These are phyloP conservation scores for Drosophila nannoptera DNA, from an alignment of 1,140 invertebrate species.

Conservation along the genomic window DNA sequence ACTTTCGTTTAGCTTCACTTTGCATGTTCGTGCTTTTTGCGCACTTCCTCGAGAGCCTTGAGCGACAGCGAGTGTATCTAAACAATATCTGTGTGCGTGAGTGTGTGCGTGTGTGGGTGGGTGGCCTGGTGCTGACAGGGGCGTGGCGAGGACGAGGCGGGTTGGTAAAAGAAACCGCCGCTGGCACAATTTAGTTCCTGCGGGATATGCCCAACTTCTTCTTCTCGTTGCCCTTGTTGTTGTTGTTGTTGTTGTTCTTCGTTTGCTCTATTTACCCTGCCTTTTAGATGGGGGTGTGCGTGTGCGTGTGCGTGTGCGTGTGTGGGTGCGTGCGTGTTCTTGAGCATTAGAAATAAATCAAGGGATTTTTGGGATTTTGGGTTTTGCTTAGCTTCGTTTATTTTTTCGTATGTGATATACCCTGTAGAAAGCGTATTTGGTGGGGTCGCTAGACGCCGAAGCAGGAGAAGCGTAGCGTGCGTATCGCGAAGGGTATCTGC, in stretches of 20 bases:
- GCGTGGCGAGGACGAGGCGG: neutral
- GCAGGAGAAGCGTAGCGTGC: neutral
- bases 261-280: constrained; percentile 72
- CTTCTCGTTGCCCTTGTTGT: constrained; percentile 20
- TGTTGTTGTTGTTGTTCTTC: constrained; percentile 35
- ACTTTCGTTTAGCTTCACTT: constrained; percentile 77
- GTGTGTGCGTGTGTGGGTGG: neutral
- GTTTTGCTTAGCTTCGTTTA: constrained; percentile 43
- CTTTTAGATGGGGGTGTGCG: constrained; percentile 3
- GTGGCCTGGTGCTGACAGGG: no score
- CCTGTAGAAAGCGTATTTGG: neutral
- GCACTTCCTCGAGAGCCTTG: constrained; percentile 61
- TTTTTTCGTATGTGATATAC: constrained; percentile 23
- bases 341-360: constrained; percentile 74
- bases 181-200: constrained; percentile 74
- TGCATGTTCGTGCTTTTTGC: constrained; percentile 65
- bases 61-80: constrained; percentile 18
- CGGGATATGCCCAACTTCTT: constrained; percentile 60
- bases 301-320: constrained; percentile 10
- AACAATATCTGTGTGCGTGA: constrained; percentile 7
- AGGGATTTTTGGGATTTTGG: constrained; percentile 74
- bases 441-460: neutral
- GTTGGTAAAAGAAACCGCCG: constrained; percentile 64
- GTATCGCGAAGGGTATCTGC: no score
- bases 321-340: constrained; percentile 32